Base-by-base conservation (phyloP, 1,140 invertebrate genomes). In the Gryllus bimaculatus region DNA sequence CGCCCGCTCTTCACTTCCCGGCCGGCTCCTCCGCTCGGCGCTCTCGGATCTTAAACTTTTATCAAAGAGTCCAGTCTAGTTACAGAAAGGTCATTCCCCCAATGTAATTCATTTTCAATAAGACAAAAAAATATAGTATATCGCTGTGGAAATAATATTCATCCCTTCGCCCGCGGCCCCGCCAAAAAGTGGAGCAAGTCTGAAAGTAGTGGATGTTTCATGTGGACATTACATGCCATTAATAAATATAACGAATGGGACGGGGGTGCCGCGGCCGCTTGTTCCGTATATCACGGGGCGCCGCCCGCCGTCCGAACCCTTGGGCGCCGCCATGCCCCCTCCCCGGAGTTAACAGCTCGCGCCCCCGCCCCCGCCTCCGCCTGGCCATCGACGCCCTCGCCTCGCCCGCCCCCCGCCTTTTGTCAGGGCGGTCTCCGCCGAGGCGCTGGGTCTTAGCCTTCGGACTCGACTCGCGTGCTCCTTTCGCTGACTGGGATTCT, bases 61-160 rank as follows among this genome's bases (percentile, higher is more conserved):
- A 66, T 66, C 54, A 66, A n/a, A 66, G 54, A 66, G 54, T 66
- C 54, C 54, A 66, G 54, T 66, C 54, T 66, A 13, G 54, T 66
- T 66, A 66, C 54, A 66, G 54, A 66, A 66, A 66, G 54, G 54
- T 66, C 54, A 66, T 66, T 7, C 26, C 54, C 54, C 54, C 2
- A 66, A 3, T 1, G 54, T 66, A 66, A 66, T 66, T 66, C 54
- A 66, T 66, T 66, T 66, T 66, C 54, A 66, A n/a, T 66, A 66
- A 66, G 54, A 66, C 54, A 66, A 66, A 66, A n/a, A 66, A 66
- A 66, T 66, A 18, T 66, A 66, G 54, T 66, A 66, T 66, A 66
- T 66, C 54, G 54, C 54, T 66, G 54, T 66, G 54, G 10, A 66
- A 66, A 66, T 66, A 66, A 66, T 66, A 66, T 66, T 66, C 54